Evolutionary conservation across 1,140 invertebrate genomes (phyloP), one percentile per base, ranked within the genome.

Genomic region (Drosophila kikkawai): DNA sequence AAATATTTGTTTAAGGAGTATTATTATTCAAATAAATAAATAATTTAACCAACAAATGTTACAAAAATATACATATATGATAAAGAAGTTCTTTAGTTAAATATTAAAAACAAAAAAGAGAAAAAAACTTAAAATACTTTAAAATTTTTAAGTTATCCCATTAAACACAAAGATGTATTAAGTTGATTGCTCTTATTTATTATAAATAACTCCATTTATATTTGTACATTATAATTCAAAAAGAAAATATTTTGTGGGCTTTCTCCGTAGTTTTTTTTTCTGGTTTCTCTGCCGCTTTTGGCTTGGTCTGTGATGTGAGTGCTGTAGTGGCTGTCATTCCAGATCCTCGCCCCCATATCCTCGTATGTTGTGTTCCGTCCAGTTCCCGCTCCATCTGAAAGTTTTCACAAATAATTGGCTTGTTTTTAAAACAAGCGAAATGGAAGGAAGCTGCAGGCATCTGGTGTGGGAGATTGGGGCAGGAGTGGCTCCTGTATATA

Each of bases 391-490:
- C 47, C 34, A 41, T 60, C 60, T 70, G 76, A 41, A 70, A 75
- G 57, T 75, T 76, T 71, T 80, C 66, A 59, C 80, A 80, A 75
- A 83, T 87, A 87, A 87, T 88, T 87, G 84, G 78, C 73, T 80
- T 80, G 80, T 86, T 86, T 86, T 81, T 64, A 80, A 75, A 75
- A 75, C 50, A 75, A 75, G 56, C 47, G 47, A 74, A 75, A 63
- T 74, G 69, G 57, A 61, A 74, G 34, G 29, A 74, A 68, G 73
- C 29, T 47, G 41, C 22, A 17, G 37, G 32, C 17, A 44, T 39
- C 29, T 75, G 45, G 32, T 75, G 41, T n/a, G 66, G 22, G 66
- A 68, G 37, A 42, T 69, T 36, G 36, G 13, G 12, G 17, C 9
- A 7, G 51, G 36, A 37, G 37, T 71, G 36, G 34, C 41, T 47